Conservation (phyloP, 2,797 vertebrate genomes). For the Galago senegalensis region DNA sequence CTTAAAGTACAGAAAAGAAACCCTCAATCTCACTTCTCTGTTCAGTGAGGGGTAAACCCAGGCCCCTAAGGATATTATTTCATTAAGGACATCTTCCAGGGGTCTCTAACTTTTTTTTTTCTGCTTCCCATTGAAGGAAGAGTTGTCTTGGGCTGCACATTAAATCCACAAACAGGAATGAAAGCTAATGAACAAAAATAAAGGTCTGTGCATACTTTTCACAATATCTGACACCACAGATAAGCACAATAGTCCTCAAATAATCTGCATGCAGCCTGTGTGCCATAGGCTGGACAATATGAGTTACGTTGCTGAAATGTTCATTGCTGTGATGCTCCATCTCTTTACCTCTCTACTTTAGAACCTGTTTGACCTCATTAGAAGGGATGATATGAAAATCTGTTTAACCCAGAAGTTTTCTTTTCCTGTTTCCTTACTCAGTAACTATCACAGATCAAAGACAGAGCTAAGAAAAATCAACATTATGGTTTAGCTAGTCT, state of each 20-base stretch:
- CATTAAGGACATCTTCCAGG: background rate
- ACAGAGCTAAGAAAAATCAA: background rate
- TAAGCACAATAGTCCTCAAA: no score
- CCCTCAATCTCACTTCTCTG: background rate
- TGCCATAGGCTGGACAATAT: background rate
- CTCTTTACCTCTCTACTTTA: background rate
- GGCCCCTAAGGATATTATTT: background rate
- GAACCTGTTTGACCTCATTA: constrained; percentile 5
- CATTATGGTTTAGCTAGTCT: background rate
- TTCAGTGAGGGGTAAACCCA: background rate
- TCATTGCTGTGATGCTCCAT: background rate
- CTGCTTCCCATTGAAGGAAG: no score
- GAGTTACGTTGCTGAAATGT: constrained; percentile 16
- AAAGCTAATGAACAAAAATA: no score
- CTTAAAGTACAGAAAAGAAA: background rate
- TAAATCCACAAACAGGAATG: no score
- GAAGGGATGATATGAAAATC: constrained; percentile 6
- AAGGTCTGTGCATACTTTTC: no score
- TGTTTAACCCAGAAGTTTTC: constrained; percentile 4
- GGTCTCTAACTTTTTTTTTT: no score
- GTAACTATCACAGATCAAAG: constrained; percentile 31
- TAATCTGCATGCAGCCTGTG: no score
- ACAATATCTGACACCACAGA: no score
- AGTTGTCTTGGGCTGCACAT: no score
- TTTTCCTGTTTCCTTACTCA: background rate